Evolutionary conservation across 37 sponge, comb jelly and placozoan species (phyloP), one percentile per base, ranked within the genome.

Genomic region (Eunapius fragilis): DNA sequence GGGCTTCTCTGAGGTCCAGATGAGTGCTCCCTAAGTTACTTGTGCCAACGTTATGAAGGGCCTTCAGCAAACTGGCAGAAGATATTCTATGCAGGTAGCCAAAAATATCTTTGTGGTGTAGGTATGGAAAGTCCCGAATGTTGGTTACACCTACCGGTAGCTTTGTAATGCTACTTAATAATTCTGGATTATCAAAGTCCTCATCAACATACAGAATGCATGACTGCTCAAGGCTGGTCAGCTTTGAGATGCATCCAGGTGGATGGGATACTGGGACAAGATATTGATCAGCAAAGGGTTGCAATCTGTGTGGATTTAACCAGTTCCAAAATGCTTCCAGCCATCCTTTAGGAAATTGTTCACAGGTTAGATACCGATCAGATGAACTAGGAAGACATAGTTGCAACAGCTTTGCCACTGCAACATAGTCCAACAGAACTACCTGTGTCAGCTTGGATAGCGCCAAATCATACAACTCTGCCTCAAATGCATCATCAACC

Each of bases 291-390:
- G 30, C 68, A 80, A 87, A 87, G 2, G n/a, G 38, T 0, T 12
- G 7, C 24, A 87, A 38, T 31, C 58, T 37, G 28, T 81, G 31
- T 25, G 24, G 7, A 24, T 24, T 36, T 0, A 81, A 69, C 88
- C 88, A 87, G 28, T 75, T 32, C 88, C 88, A 87, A 28, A 81
- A 87, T 17, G 24, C 3, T 74, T 87, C 19, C 19, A 87, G 35
- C 88, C 82, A 81, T 0, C 24, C 30, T 6, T 23, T n/a, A 23
- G 81, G 70, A 33, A 75, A 68, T 17, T 24, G 0, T 7, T 23
- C 17, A 24, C 25, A 32, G 0, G 38, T 27, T 35, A 37, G 14
- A 13, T 30, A 19, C n/a, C 22, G 35, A 27, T 35, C 9, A 35
- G 34, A 19, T 14, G 58, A 58, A 19, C 3, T 47, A 70, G 69